Evolutionary conservation across 2,888 invertebrate species (phyloP).

Genomic region (Stenichneumon culpator): DNA sequence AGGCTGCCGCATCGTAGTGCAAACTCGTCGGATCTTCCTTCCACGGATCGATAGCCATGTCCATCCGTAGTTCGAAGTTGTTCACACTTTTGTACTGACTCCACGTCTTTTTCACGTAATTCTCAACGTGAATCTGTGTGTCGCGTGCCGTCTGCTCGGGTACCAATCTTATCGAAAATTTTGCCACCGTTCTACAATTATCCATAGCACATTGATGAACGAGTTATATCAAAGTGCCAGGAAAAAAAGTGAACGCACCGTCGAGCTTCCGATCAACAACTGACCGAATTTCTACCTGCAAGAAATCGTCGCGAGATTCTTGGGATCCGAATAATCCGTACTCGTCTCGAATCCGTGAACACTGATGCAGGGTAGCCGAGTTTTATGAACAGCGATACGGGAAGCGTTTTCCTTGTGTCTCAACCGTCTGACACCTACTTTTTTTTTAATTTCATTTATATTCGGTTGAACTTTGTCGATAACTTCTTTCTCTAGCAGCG

Average conservation of each 20-base stretch:
- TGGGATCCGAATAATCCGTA: slow-evolving; percentile 49
- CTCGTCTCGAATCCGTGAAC: slow-evolving; percentile 71
- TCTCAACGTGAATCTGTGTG: slow-evolving; percentile 66
- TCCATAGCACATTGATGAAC: slow-evolving; percentile 2
- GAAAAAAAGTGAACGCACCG: neutral
- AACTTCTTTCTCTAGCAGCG: slow-evolving; percentile 63
- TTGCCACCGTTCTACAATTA: slow-evolving; percentile 68
- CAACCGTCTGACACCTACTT: slow-evolving; percentile 66
- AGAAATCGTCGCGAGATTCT: slow-evolving; percentile 51
- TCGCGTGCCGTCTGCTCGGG: slow-evolving; percentile 69
- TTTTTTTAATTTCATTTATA: slow-evolving; percentile 66
- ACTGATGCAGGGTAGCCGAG: slow-evolving; percentile 70
- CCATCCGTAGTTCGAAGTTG: slow-evolving; percentile 69
- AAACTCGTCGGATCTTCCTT: slow-evolving; percentile 70
- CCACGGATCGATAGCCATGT: slow-evolving; percentile 73
- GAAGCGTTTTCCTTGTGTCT: slow-evolving; percentile 71
- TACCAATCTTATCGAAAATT: slow-evolving; percentile 72
- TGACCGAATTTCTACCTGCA: slow-evolving; percentile 48
- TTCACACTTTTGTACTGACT: slow-evolving; percentile 66
- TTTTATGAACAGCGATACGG: slow-evolving; percentile 71
- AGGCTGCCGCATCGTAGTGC: slow-evolving; percentile 72
- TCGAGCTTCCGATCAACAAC: neutral
- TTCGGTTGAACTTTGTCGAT: slow-evolving; percentile 61
- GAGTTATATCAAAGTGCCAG: neutral
- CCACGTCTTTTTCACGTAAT: slow-evolving; percentile 70